These are phyloP conservation scores for Calcarius lapponicus DNA, from an alignment of 2,797 vertebrate species.

Conservation along the genomic window DNA sequence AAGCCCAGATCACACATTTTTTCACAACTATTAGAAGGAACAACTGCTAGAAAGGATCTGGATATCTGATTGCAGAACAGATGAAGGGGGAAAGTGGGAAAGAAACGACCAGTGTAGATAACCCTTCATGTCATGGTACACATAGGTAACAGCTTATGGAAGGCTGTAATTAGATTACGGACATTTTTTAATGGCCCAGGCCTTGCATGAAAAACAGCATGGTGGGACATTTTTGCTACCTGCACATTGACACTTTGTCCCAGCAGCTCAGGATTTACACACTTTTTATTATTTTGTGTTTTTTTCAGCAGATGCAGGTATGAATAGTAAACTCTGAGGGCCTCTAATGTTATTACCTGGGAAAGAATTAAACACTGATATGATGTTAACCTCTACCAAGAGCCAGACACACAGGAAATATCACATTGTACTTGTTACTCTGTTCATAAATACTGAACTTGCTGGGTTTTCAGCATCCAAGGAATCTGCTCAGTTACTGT, in stretches of 20 bases:
- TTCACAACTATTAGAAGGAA: background rate
- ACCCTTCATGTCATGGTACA: background rate
- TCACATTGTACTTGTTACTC: background rate
- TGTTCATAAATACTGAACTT: background rate
- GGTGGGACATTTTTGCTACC: background rate
- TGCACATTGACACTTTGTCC: background rate
- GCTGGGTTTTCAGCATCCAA: background rate
- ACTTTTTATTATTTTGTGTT: background rate
- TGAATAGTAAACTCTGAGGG: background rate
- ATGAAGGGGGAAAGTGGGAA: background rate
- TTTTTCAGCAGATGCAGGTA: background rate
- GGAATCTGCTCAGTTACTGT: background rate
- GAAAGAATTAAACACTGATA: background rate
- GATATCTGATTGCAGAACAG: background rate
- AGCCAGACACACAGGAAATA: background rate
- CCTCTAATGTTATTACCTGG: background rate
- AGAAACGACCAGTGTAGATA: background rate
- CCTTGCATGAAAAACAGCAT: background rate
- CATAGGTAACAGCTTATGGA: background rate
- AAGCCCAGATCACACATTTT: background rate
- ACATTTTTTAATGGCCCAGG: background rate
- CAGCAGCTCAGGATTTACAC: background rate
- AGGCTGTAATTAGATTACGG: background rate
- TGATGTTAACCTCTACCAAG: background rate
- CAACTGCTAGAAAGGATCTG: background rate